Percentiles rank a stretch among this genome's conserved stretches.
Evolutionary conservation across 2,113 vertebrate genomes (phyloP).

Genomic region (Apteryx mantelli): DNA sequence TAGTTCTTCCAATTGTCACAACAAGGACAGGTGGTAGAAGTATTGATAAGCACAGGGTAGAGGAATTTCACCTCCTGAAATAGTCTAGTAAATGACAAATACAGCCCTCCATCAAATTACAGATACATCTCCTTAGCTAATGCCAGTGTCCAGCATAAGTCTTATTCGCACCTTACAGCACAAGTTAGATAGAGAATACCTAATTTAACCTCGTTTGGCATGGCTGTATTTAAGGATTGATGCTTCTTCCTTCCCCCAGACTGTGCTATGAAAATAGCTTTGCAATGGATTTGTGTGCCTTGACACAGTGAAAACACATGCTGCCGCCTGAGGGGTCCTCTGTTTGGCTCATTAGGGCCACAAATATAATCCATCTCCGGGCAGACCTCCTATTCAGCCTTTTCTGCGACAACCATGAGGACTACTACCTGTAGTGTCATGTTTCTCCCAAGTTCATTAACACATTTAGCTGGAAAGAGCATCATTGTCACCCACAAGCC

Average conservation of each 20-base stretch:
- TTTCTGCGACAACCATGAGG: background rate
- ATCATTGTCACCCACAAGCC: background rate
- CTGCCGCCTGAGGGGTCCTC: background rate
- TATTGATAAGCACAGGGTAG: background rate
- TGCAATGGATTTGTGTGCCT: background rate
- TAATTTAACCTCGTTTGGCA: background rate
- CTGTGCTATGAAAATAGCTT: background rate
- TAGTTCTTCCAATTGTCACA: background rate
- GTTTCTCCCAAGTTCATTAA: background rate
- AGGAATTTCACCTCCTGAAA: background rate
- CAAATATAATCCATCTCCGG: accelerated
- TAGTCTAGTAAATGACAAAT: background rate
- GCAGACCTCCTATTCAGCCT: background rate
- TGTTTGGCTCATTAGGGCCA: background rate
- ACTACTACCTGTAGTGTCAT: background rate
- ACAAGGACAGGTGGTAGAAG: background rate
- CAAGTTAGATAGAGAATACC: background rate
- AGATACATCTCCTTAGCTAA: background rate
- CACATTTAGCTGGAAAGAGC: background rate
- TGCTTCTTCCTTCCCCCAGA: background rate
- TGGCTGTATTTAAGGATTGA: background rate
- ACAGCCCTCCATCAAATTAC: background rate
- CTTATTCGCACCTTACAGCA: background rate
- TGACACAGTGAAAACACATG: background rate
- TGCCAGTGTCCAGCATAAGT: background rate